Base-by-base conservation (phyloP, 2,888 invertebrate genomes). In the Protonemura montana region DNA sequence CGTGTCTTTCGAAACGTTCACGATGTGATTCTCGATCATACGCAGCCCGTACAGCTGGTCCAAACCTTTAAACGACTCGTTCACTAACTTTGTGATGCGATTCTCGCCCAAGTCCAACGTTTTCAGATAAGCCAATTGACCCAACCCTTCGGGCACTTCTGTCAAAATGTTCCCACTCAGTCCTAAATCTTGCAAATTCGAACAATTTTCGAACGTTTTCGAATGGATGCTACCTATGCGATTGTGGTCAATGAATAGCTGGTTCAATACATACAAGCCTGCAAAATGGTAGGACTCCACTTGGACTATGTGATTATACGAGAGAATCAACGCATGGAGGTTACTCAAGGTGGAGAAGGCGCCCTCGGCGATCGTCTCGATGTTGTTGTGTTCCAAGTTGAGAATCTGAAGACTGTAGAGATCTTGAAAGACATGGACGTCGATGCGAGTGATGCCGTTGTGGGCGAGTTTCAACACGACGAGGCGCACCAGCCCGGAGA, bases 61-160 rank as follows among this genome's bases (percentile, higher is more conserved):
- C 88, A 97, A 92, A 5, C 96, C 96, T 90, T 94, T 93, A 89
- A 97, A 96, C 85, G 95, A 95, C 87, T 94, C 93, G 90, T 95
- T 95, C 87, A 93, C 93, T 86, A 98, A 93, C 88, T 93, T 93
- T 88, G 94, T 94, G 90, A 98, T 95, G 90, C 93, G 93, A 92
- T 97, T 98, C 92, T 96, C 96, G 83, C 96, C 96, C 89, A 97
- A 93, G 92, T 97, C 96, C 87, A 97, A 92, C 35, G 95, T 95
- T 90, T 95, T 95, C 89, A 97, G 92, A 89, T 95, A 94, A 89
- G 93, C 92, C 88, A 97, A 92, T 89, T 94, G 94, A 89, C 94
- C 94, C 88, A 96, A 93, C 78, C 96, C 95, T 89, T 93, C 93
- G 87, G 96, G 96, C 87, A 95, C 93, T 89, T 94, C 94, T 76